Percentiles rank a stretch among this genome's conserved stretches.
These are phyloP conservation scores for Leucoraja erinaceus DNA, from an alignment of 2,113 vertebrate genomes.

Conservation along the genomic window DNA sequence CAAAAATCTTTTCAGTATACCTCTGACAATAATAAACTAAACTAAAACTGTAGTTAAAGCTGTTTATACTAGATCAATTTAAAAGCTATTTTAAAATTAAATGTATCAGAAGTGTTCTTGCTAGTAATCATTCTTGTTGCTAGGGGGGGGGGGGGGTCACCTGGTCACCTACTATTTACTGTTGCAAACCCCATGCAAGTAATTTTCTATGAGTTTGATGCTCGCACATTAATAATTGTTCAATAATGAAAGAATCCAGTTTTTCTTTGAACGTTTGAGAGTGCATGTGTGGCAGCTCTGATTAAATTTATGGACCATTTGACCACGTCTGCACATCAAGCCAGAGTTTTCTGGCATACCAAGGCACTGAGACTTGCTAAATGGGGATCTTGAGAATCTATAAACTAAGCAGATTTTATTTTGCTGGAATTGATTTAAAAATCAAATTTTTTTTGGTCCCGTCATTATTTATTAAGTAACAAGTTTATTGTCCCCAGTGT, in stretches of 20 bases:
- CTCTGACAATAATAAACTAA: too few species aligned
- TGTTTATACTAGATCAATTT: neutral
- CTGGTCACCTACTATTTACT: neutral
- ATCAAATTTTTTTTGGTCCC: too few species aligned
- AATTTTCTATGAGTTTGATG: neutral
- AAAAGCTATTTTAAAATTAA: neutral
- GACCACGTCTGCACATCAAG: neutral
- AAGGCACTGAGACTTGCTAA: neutral
- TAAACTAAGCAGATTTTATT: neutral
- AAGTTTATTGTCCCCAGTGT: neutral
- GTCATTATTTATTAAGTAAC: neutral
- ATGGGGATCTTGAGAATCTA: neutral
- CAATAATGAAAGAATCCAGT: neutral
- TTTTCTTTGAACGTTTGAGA: neutral
- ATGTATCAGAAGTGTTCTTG: neutral
- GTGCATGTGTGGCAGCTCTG: neutral
- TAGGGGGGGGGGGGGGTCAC: neutral
- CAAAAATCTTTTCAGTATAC: too few species aligned
- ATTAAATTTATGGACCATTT: neutral
- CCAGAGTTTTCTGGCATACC: neutral
- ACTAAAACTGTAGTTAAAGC: neutral
- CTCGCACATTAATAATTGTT: neutral
- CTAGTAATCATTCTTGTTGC: neutral
- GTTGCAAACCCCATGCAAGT: neutral
- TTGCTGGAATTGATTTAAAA: neutral